Evolutionary conservation across 1,140 invertebrate genomes (phyloP), one percentile per base, ranked within the genome.

Genomic region (Charaxes varanes): DNA sequence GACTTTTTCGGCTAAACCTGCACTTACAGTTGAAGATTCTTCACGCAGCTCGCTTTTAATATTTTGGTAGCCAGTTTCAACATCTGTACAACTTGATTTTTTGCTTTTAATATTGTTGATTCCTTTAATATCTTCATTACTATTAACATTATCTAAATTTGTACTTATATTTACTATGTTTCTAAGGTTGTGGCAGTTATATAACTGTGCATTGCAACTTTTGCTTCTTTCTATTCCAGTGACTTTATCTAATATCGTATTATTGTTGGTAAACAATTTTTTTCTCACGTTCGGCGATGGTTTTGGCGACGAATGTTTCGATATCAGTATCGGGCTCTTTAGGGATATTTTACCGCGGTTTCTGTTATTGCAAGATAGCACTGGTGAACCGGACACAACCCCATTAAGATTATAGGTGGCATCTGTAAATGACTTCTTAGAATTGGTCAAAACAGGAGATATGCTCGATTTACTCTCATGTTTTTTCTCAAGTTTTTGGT

Each of bases 261-360:
- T 36, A 4, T 48, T 30, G 13, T 37, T 27, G 12, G 26, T 36
- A 46, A 66, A 69, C 6, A 80, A 34, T 30, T 63, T 65, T 58
- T 73, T 80, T 32, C 33, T 62, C 6, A 71, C 53, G 33, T 54
- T 66, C 6, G 52, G 40, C 8, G 55, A 44, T 24, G 22, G 12
- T 35, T 44, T 56, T 3, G 53, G 43, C 18, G 57, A 55, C 34
- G 7, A 35, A 23, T n/a, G 6, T 8, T 42, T 54, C 6, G 33
- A 37, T 6, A 30, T 5, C 8, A 62, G 32, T 5, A 62, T 32
- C 8, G 54, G 62, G 31, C 62, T 64, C 30, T 38, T 44, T 13
- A 10, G 26, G 24, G 10, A 28, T 46, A 35, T 1, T 40, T 30
- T 10, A 18, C n/a, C 11, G 18, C 11, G 11, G 0, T 28, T 28